phyloP scores from a whole-genome alignment of 1,140 invertebrate genomes.

The Bacillus rossius region DNA sequence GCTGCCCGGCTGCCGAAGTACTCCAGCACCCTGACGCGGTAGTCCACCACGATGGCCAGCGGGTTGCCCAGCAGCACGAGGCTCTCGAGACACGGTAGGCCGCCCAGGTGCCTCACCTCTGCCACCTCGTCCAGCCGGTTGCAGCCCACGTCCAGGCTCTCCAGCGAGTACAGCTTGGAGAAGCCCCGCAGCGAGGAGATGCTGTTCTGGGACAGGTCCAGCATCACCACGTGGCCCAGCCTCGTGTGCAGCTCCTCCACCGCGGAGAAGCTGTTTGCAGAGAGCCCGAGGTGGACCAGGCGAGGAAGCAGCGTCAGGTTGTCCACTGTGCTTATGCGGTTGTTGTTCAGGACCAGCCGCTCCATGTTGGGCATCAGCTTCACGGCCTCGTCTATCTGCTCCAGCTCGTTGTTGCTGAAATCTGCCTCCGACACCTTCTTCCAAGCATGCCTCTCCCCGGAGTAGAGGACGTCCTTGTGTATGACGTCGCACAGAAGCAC shows the following conservation, averaged over 20 bases:
- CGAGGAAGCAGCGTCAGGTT: slow-evolving; percentile 73
- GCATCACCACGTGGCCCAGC: slow-evolving; percentile 79
- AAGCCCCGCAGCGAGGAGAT: slow-evolving; percentile 71
- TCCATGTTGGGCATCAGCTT: slow-evolving; percentile 71
- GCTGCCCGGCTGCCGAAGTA: slow-evolving; percentile 69
- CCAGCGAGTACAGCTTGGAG: slow-evolving; percentile 76
- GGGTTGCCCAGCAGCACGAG: slow-evolving; percentile 84
- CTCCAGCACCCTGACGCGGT: slow-evolving; percentile 83
- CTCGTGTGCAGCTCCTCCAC: slow-evolving; percentile 75
- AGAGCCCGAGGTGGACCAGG: slow-evolving; percentile 68
- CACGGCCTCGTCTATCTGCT: slow-evolving; percentile 71
- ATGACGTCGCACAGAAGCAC: slow-evolving; percentile 73
- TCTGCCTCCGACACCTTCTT: slow-evolving; percentile 59
- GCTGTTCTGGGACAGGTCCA: slow-evolving; percentile 85
- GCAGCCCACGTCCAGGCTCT: slow-evolving; percentile 78
- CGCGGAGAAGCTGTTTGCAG: slow-evolving; percentile 63
- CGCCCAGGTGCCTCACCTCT: slow-evolving; percentile 72
- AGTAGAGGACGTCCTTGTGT: slow-evolving; percentile 37
- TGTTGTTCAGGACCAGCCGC: slow-evolving; percentile 66
- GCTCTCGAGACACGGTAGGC: slow-evolving; percentile 80
- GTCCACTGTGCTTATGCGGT: slow-evolving; percentile 65
- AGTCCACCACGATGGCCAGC: slow-evolving; percentile 80
- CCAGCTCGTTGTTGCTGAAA: slow-evolving; percentile 74
- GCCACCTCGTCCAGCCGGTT: slow-evolving; percentile 77
- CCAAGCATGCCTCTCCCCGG: slow-evolving; percentile 50